These are phyloP conservation scores for Himalopsyche tibetana DNA, from an alignment of 2,888 invertebrate species.

Conservation along the genomic window DNA sequence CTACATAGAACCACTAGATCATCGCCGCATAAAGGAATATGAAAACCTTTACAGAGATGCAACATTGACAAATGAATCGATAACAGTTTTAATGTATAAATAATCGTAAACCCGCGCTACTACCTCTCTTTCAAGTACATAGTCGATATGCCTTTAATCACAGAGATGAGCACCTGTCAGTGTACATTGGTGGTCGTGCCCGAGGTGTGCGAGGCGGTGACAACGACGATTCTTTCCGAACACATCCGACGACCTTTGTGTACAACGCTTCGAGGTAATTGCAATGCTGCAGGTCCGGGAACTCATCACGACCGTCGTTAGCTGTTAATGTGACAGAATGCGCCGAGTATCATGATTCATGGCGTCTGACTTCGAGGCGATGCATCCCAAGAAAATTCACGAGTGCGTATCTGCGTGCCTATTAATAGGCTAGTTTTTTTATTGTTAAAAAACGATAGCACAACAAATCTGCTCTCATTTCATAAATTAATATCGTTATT, in stretches of 20 bases:
- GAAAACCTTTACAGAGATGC: too few species aligned
- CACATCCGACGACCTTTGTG: conserved; percentile 47
- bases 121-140: background rate
- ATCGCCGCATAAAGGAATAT: too few species aligned
- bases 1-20: too few species aligned
- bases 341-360: conserved; percentile 46
- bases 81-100: too few species aligned
- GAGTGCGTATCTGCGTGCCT: background rate
- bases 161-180: conserved; percentile 28
- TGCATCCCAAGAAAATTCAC: background rate
- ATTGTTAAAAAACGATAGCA: background rate
- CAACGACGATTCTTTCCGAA: conserved; percentile 23
- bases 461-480: conserved; percentile 15
- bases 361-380: background rate
- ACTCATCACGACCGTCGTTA: conserved; percentile 50
- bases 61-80: too few species aligned
- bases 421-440: background rate
- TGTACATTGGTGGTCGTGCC: conserved; percentile 27
- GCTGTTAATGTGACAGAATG: conserved; percentile 51
- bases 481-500: background rate
- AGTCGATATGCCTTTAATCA: background rate
- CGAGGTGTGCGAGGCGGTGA: conserved; percentile 27
- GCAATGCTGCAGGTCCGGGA: conserved; percentile 53
- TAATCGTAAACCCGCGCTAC: too few species aligned
- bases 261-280: conserved; percentile 46